phyloP scores from a whole-genome alignment of 2,888 invertebrate species.

The Metalampra italica region DNA sequence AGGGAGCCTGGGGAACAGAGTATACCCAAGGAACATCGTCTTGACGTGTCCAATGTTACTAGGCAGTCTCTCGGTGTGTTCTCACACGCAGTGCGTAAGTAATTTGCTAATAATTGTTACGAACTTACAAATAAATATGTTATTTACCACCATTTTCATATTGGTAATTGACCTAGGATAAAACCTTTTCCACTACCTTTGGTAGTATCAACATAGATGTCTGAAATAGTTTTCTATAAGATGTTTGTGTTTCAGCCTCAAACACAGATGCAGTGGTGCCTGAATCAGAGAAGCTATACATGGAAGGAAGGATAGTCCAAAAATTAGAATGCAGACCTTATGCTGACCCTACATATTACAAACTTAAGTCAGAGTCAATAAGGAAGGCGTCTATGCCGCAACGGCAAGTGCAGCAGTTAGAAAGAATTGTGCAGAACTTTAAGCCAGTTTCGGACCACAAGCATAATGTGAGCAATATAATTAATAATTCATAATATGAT shows the following conservation, averaged over 20 bases:
- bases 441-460: constrained; percentile 96
- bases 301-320: constrained; percentile 98
- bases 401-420: constrained; percentile 91
- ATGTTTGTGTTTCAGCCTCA: constrained; percentile 61
- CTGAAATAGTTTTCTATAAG: too few relatives aligned
- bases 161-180: too few relatives aligned
- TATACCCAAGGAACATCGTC: constrained; percentile 94
- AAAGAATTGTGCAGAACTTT: constrained; percentile 91
- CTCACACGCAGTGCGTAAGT: constrained; percentile 88
- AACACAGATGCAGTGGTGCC: constrained; percentile 83
- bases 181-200: too few relatives aligned
- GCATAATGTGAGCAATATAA: constrained; percentile 85
- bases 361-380: constrained; percentile 92
- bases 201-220: too few relatives aligned
- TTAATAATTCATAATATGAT: background rate
- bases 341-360: constrained; percentile 93
- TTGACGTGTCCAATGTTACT: constrained; percentile 94
- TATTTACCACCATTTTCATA: too few relatives aligned
- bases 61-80: constrained; percentile 96
- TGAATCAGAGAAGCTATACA: constrained; percentile 89
- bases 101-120: background rate
- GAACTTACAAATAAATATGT: too few relatives aligned
- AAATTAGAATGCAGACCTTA: constrained; percentile 95
- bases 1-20: constrained; percentile 87
- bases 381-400: constrained; percentile 91